These are phyloP conservation scores for Pseudopleuronectes americanus DNA, from an alignment of 2,797 vertebrate species.

Conservation along the genomic window DNA sequence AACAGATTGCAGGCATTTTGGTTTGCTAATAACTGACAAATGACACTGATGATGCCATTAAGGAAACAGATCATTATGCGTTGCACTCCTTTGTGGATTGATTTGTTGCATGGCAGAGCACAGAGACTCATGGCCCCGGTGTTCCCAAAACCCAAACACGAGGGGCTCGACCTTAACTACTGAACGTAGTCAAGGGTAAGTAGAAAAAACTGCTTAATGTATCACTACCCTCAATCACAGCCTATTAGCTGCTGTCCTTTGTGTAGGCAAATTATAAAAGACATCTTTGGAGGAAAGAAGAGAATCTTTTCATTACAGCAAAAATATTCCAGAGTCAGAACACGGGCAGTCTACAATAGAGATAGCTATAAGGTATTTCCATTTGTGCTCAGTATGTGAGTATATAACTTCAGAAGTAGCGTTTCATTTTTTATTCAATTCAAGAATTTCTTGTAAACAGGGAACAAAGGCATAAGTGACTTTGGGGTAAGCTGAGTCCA, in stretches of 20 bases:
- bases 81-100: conserved; percentile 52
- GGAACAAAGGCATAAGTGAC: conserved; percentile 35
- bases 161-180: conserved; percentile 8
- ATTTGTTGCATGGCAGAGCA: conserved; percentile 49
- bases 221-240: conserved; percentile 40
- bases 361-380: conserved; percentile 44
- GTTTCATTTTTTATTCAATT: background rate
- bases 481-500: conserved; percentile 58
- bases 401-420: background rate
- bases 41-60: conserved; percentile 35
- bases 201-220: conserved; percentile 26
- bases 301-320: background rate
- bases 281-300: conserved; percentile 27
- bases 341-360: conserved; percentile 47
- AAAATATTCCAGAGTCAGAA: conserved; percentile 43
- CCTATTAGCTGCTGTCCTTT: conserved; percentile 56
- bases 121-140: conserved; percentile 32
- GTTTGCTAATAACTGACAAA: conserved; percentile 42
- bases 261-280: conserved; percentile 48
- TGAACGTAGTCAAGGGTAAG: conserved; percentile 6
- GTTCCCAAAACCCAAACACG: conserved; percentile 21
- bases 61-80: conserved; percentile 41
- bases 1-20: conserved; percentile 37
- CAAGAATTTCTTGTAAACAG: conserved; percentile 39
- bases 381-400: background rate